Evolutionary conservation across 2,797 vertebrate genomes (phyloP), one percentile per base, ranked within the genome.

Genomic region (Sebastes goodei): DNA sequence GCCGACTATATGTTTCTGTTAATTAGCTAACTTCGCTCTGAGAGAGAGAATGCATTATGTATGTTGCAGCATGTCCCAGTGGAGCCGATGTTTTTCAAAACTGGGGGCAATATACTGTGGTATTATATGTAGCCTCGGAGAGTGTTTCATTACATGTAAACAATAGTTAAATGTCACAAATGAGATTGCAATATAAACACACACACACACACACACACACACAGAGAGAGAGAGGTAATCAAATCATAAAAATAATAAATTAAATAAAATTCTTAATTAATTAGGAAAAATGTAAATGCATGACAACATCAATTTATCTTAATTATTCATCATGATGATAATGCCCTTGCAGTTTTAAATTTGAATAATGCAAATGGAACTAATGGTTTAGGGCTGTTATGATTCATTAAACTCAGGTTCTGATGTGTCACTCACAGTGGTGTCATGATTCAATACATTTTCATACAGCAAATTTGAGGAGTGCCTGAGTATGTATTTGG

Each of bases 31-130:
- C 57, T 70, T 78, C n/a, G 76, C 84, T 82, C 35, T 59, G 71
- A 80, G 80, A 85, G 80, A 86, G 21, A 65, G 46, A 73, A 86
- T 88, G 38, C 33, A 85, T 93, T 75, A 91, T 91, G 80, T 38
- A 89, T 88, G 81, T 68, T 60, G 74, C 49, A 32, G 75, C 76
- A n/a, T 52, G 76, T 93, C 91, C 86, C 88, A 49, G 71, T 4
- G 60, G 93, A 86, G 30, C 33, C 55, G 62, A 32, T 81, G 71
- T 81, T 81, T 92, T 56, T 21, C n/a, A 61, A 73, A 76, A 79
- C 79, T 56, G 56, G 9, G 9, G 38, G 85, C 71, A 63, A 9
- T 21, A 64, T 46, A 42, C 62, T 32, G 49, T 21, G 25, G 10
- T 42, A 0, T 80, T 52, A 29, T 69, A 46, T 62, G 81, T 49